These are phyloP conservation scores for Seira ritae DNA, from an alignment of 2,888 invertebrate genomes.

Conservation along the genomic window DNA sequence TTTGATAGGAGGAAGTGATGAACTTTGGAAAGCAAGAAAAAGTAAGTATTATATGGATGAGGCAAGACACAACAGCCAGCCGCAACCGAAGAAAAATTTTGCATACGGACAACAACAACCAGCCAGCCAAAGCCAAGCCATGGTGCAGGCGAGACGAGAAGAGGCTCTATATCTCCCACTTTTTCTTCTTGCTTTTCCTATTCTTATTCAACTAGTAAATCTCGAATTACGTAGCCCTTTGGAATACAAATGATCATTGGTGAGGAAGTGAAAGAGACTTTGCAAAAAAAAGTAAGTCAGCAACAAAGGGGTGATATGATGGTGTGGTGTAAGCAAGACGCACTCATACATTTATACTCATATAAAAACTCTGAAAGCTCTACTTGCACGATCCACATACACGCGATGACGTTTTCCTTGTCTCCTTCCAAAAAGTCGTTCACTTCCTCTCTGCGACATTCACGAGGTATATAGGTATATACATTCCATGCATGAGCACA, in stretches of 20 bases:
- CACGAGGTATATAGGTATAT: background rate
- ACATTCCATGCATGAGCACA: background rate
- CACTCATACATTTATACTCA: background rate
- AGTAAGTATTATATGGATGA: too few species aligned
- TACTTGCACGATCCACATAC: background rate
- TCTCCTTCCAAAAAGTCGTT: background rate
- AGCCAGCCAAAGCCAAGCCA: too few species aligned
- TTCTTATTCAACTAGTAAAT: constrained; percentile 64
- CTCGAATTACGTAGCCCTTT: constrained; percentile 55
- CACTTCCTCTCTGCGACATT: background rate
- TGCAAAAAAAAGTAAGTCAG: constrained; percentile 25
- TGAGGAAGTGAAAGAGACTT: constrained; percentile 25
- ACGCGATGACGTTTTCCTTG: background rate
- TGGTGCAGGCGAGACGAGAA: background rate
- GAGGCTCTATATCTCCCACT: background rate
- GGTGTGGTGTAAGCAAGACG: constrained; percentile 2
- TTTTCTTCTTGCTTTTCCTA: background rate
- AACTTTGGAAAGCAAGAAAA: background rate
- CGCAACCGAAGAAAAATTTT: background rate
- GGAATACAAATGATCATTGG: constrained; percentile 53
- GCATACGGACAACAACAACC: background rate
- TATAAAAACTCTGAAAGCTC: background rate
- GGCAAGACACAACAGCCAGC: too few species aligned
- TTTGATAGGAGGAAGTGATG: background rate
- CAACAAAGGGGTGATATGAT: background rate